phyloP scores from a whole-genome alignment of 2,888 invertebrate species.

The Eilema sororculum region DNA sequence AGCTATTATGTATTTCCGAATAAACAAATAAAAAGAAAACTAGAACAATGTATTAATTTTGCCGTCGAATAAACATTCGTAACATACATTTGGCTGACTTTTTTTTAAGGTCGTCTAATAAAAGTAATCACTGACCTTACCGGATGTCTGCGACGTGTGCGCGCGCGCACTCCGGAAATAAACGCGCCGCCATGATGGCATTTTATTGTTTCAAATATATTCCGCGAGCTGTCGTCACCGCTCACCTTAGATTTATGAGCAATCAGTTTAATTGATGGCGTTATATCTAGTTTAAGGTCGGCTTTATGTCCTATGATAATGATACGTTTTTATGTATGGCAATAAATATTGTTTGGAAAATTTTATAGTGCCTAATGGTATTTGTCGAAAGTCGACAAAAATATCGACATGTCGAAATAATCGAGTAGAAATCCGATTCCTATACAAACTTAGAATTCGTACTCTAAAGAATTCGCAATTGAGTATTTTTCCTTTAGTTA shows the following conservation, averaged over 20 bases:
- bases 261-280: conserved; percentile 26
- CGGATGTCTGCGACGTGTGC: conserved; percentile 50
- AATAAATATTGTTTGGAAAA: conserved; percentile 21
- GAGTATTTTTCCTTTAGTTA: too few relatives aligned
- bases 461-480: too few relatives aligned
- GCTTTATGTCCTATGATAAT: conserved; percentile 22
- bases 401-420: too few relatives aligned
- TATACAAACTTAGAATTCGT: too few relatives aligned
- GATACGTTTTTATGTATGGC: conserved; percentile 14
- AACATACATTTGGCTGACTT: conserved; percentile 21
- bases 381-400: neutral
- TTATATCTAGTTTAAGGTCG: conserved; percentile 18
- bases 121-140: conserved; percentile 53
- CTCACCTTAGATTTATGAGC: conserved; percentile 23
- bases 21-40: neutral
- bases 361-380: neutral
- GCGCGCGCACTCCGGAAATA: conserved; percentile 50
- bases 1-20: neutral
- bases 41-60: conserved; percentile 3
- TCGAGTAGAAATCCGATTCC: too few relatives aligned
- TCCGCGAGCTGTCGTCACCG: conserved; percentile 22
- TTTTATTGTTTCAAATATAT: conserved; percentile 50
- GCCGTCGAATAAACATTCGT: neutral
- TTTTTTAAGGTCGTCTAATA: conserved; percentile 46
- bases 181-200: conserved; percentile 31